Evolutionary conservation across 2,888 invertebrate species (phyloP).

Genomic region (Acanthosoma haemorrhoidale): DNA sequence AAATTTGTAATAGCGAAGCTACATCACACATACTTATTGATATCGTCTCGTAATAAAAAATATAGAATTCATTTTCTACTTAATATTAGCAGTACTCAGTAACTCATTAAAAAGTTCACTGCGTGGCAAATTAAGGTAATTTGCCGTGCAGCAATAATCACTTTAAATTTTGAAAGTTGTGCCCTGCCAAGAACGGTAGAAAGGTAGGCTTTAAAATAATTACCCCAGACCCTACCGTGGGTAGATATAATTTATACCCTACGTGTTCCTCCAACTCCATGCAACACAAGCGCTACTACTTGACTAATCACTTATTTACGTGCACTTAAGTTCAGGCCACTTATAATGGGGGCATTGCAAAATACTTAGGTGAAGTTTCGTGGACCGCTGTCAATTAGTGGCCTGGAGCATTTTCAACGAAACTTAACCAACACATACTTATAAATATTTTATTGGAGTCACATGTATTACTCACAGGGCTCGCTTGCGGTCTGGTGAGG

Average conservation of each 20-base stretch:
- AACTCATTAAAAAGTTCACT: too few species aligned
- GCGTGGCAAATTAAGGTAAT: too few species aligned
- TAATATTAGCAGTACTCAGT: too few species aligned
- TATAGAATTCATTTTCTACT: too few species aligned
- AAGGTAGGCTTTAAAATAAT: background rate
- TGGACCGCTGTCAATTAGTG: background rate
- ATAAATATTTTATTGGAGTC: background rate
- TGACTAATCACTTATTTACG: constrained; percentile 1
- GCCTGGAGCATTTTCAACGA: background rate
- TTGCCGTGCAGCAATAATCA: background rate
- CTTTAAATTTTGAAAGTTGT: background rate
- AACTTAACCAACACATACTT: background rate
- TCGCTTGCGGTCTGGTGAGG: too few species aligned
- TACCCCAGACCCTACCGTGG: background rate
- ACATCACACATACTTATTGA: too few species aligned
- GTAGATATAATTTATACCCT: background rate
- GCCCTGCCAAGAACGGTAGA: background rate
- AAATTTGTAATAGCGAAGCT: too few species aligned
- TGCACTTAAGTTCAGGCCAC: background rate
- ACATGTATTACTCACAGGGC: too few species aligned
- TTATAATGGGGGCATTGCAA: background rate
- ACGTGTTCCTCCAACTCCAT: background rate
- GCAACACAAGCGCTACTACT: background rate
- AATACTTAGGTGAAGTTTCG: background rate
- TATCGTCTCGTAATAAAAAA: too few species aligned